Evolutionary conservation across 2,797 vertebrate genomes (phyloP).

Genomic region (Esox lucius): DNA sequence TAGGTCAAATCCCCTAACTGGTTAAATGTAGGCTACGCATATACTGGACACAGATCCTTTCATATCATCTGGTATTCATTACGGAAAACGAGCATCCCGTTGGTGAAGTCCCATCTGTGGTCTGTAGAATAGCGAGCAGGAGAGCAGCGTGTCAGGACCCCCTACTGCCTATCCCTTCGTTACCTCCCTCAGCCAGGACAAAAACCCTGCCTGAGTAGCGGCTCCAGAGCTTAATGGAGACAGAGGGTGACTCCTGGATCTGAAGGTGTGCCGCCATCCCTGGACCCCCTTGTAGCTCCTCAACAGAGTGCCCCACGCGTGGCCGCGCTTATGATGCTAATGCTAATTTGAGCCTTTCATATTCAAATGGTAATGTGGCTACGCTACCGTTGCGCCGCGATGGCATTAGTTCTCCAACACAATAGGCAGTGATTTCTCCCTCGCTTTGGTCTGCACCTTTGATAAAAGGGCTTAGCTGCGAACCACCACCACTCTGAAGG

Average conservation of each 20-base stretch:
- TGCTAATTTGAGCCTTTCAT: slow-evolving; percentile 71
- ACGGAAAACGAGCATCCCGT: slow-evolving; percentile 57
- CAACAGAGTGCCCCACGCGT: slow-evolving; percentile 52
- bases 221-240: background rate
- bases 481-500: slow-evolving; percentile 41
- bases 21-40: slow-evolving; percentile 17
- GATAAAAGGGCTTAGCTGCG: slow-evolving; percentile 42
- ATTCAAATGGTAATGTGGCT: slow-evolving; percentile 77
- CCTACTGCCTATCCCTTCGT: slow-evolving; percentile 51
- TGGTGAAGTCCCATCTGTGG: slow-evolving; percentile 50
- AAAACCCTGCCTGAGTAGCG: background rate
- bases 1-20: background rate
- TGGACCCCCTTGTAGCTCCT: slow-evolving; percentile 38
- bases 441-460: slow-evolving; percentile 28
- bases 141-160: slow-evolving; percentile 60
- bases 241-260: slow-evolving; percentile 14
- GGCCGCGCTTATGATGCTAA: slow-evolving; percentile 65
- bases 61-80: slow-evolving; percentile 61
- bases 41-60: slow-evolving; percentile 23
- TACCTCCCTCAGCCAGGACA: slow-evolving; percentile 29
- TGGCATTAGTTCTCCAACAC: slow-evolving; percentile 60
- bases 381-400: slow-evolving; percentile 61
- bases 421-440: slow-evolving; percentile 60
- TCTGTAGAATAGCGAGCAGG: slow-evolving; percentile 64
- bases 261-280: slow-evolving; percentile 16